Conservation (phyloP, 2,797 vertebrate genomes). For the Falco columbarius region DNA sequence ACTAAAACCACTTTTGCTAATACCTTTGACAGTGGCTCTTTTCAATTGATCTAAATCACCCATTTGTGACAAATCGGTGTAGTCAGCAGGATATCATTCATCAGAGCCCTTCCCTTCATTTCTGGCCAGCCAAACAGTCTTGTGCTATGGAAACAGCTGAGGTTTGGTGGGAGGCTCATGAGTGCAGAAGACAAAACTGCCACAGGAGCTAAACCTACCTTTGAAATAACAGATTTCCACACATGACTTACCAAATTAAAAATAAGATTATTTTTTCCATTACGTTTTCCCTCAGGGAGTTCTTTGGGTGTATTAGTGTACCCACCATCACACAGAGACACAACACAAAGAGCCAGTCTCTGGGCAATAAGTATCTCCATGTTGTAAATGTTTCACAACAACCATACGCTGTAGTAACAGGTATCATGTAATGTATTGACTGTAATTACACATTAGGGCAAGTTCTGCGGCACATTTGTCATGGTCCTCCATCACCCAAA, state of each 20-base stretch:
- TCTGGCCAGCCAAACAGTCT: background rate
- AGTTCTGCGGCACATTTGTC: background rate
- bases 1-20: background rate
- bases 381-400: background rate
- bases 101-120: background rate
- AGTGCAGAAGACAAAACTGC: background rate
- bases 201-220: background rate
- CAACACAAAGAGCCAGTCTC: background rate
- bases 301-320: background rate
- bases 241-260: background rate
- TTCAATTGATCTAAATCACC: background rate
- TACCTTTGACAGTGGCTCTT: background rate
- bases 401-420: background rate
- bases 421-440: background rate
- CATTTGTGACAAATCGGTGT: background rate
- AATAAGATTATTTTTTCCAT: background rate
- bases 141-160: background rate
- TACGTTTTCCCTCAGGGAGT: background rate
- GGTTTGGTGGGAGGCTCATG: rapidly evolving
- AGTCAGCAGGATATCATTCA: background rate
- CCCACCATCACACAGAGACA: background rate
- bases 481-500: background rate
- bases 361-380: background rate
- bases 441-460: background rate
- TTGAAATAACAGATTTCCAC: background rate